These are phyloP conservation scores for Poeciliopsis turrubarensis DNA, from an alignment of 2,113 vertebrate genomes.

Conservation along the genomic window DNA sequence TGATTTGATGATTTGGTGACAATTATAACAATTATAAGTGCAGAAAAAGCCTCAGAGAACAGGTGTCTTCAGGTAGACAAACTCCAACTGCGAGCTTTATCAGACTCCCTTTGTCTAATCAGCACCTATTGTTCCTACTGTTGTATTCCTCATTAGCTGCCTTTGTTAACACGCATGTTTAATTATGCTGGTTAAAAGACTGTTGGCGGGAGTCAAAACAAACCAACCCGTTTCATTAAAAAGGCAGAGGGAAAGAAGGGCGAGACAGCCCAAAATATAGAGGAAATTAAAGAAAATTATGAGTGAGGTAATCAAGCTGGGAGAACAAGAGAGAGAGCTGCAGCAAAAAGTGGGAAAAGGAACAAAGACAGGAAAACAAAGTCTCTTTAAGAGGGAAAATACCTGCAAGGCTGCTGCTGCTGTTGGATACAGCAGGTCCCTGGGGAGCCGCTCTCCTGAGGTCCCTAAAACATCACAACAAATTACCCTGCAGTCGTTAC, in stretches of 20 bases:
- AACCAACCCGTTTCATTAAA: constrained; percentile 63
- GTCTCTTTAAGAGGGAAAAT: constrained; percentile 61
- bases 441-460: constrained; percentile 55
- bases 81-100: constrained; percentile 46
- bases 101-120: constrained; percentile 78
- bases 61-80: constrained; percentile 69
- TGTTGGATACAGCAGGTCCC: constrained; percentile 41
- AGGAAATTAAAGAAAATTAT: constrained; percentile 19
- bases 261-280: not conserved
- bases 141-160: constrained; percentile 95
- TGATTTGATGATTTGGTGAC: constrained; percentile 11
- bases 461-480: constrained; percentile 47
- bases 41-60: constrained; percentile 23
- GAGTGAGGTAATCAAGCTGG: constrained; percentile 23
- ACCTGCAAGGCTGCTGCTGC: constrained; percentile 69
- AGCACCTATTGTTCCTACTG: constrained; percentile 87
- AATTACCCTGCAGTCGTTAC: constrained; percentile 40
- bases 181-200: constrained; percentile 92
- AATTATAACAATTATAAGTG: constrained; percentile 46
- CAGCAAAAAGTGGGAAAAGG: constrained; percentile 16
- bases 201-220: constrained; percentile 89
- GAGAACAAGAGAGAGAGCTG: constrained; percentile 4
- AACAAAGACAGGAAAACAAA: constrained; percentile 63
- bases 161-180: constrained; percentile 91
- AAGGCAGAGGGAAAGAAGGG: constrained; percentile 12